Percentiles rank a stretch among this genome's conserved stretches.
Conservation (phyloP, 2,113 vertebrate species). For the Chionis minor region DNA sequence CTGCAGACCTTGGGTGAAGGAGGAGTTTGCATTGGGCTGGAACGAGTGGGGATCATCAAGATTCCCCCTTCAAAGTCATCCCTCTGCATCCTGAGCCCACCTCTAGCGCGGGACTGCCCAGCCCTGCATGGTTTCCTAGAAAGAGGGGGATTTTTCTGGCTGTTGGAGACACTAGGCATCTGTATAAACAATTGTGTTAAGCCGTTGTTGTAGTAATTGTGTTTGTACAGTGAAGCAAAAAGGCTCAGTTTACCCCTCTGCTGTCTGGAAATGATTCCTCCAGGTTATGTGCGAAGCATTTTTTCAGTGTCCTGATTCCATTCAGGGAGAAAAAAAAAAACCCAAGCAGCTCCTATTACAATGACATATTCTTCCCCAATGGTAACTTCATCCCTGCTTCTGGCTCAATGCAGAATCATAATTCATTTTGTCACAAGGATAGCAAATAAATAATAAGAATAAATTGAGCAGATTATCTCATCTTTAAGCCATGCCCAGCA, state of each 20-base stretch:
- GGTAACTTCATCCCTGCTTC: conserved; percentile 57
- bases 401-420: conserved; percentile 40
- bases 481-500: conserved; percentile 59
- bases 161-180: not conserved
- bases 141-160: not conserved
- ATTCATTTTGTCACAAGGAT: conserved; percentile 64
- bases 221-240: conserved; percentile 57
- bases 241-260: conserved; percentile 48
- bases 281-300: conserved; percentile 34
- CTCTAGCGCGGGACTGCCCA: not conserved
- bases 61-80: too few species aligned
- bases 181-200: conserved; percentile 51
- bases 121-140: not conserved
- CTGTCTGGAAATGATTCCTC: conserved; percentile 58
- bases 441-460: conserved; percentile 71
- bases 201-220: conserved; percentile 48
- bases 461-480: conserved; percentile 68
- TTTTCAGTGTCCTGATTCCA: conserved; percentile 26
- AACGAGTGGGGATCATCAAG: not conserved
- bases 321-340: not conserved
- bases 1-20: not conserved
- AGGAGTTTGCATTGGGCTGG: not conserved
- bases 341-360: not conserved
- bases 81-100: not conserved
- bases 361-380: conserved; percentile 59